phyloP scores from a whole-genome alignment of 2,888 invertebrate genomes.

The Arrhopalites spinosus region DNA sequence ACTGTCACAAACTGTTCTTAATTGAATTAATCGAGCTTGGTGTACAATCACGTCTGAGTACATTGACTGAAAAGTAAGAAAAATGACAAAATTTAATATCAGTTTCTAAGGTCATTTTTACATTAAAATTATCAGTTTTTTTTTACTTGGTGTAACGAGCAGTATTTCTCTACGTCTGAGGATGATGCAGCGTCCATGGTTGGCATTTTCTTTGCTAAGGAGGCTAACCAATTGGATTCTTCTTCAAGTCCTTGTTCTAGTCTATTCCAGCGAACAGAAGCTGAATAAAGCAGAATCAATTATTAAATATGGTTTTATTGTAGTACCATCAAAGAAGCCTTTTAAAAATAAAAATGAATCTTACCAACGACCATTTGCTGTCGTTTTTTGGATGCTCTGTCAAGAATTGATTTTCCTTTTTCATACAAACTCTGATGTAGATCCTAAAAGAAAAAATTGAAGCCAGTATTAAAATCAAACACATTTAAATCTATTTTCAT shows the following conservation, averaged over 20 bases:
- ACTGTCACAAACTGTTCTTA: constrained; percentile 73
- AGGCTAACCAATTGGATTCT: constrained; percentile 80
- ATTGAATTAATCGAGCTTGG: constrained; percentile 75
- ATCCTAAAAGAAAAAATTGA: constrained; percentile 55
- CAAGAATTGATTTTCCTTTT: constrained; percentile 75
- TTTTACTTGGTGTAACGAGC: constrained; percentile 73
- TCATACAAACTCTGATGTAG: constrained; percentile 78
- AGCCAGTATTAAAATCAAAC: neutral
- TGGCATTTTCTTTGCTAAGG: constrained; percentile 82
- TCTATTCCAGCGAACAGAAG: constrained; percentile 82
- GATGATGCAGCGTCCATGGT: constrained; percentile 80
- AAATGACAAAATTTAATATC: neutral
- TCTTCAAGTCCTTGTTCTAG: constrained; percentile 81
- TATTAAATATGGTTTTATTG: too few species aligned
- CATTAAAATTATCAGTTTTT: neutral
- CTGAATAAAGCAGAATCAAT: constrained; percentile 58
- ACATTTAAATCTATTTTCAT: neutral
- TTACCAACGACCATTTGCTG: constrained; percentile 74
- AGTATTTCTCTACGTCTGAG: constrained; percentile 82
- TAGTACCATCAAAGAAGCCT: too few species aligned
- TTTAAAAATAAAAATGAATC: too few species aligned
- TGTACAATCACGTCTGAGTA: constrained; percentile 79
- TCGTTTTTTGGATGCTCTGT: constrained; percentile 78
- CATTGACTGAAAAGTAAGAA: constrained; percentile 65
- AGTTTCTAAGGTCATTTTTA: neutral